A percentile compares a stretch with the other conserved stretches of the same genome.
Evolutionary conservation across 2,888 invertebrate species (phyloP).

Genomic region (Adelphocoris suturalis): DNA sequence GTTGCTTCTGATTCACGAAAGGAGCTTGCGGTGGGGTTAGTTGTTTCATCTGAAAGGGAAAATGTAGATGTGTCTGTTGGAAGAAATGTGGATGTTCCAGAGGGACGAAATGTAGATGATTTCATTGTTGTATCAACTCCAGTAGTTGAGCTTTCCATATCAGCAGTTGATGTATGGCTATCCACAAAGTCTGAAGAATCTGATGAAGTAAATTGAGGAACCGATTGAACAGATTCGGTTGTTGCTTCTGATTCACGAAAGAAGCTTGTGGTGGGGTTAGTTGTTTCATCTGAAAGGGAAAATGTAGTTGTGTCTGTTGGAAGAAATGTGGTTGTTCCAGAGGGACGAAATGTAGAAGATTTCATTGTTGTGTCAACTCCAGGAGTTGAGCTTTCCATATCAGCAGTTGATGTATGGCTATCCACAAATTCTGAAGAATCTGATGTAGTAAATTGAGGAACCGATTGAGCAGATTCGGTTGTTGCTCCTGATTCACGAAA

Average conservation of each 20-base stretch:
- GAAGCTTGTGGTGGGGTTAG: neutral
- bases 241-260: conserved; percentile 22
- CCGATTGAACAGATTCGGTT: neutral
- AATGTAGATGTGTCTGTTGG: neutral
- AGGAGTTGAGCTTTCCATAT: conserved; percentile 53
- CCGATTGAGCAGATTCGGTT: neutral
- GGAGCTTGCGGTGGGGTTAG: neutral
- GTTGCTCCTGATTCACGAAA: conserved; percentile 12
- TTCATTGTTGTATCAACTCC: neutral
- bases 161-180: neutral
- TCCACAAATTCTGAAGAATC: neutral
- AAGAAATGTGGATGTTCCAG: neutral
- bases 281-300: neutral
- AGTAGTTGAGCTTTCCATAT: conserved; percentile 53
- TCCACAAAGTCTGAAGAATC: neutral
- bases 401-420: neutral
- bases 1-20: conserved; percentile 23
- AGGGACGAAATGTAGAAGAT: neutral
- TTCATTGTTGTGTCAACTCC: neutral
- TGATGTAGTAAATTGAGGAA: neutral
- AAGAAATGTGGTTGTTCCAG: neutral
- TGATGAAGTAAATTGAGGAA: neutral
- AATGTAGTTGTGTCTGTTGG: neutral
- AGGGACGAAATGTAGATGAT: neutral
- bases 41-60: neutral